These are phyloP conservation scores for Abramis brama DNA, from an alignment of 2,113 vertebrate genomes.

Conservation along the genomic window DNA sequence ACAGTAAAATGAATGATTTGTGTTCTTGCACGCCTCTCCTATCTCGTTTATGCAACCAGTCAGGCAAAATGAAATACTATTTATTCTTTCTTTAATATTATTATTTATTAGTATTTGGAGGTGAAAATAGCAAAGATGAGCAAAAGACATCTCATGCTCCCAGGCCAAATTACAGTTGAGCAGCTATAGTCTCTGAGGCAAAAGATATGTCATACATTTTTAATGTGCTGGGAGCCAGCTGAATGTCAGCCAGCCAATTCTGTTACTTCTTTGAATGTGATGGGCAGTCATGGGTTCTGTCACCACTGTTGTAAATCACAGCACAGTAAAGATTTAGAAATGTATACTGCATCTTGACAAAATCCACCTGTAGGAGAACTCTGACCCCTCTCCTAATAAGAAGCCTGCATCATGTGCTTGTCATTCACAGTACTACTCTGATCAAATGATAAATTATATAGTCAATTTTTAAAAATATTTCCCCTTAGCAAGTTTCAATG, in stretches of 20 bases:
- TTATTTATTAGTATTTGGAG: neutral
- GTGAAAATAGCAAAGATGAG: neutral
- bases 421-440: constrained; percentile 3
- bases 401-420: neutral
- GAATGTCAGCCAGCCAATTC: constrained; percentile 41
- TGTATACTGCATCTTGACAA: constrained; percentile 8
- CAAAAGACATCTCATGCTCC: constrained; percentile 25
- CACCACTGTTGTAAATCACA: constrained; percentile 38
- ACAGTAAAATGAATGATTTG: neutral
- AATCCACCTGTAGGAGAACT: constrained; percentile 16
- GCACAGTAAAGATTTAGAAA: constrained; percentile 19
- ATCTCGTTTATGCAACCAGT: neutral
- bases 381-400: constrained; percentile 21
- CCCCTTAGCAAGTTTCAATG: neutral
- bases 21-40: neutral
- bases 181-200: constrained; percentile 47
- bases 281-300: constrained; percentile 35
- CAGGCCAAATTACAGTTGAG: constrained; percentile 41
- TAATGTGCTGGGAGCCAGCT: constrained; percentile 33
- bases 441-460: neutral
- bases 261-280: constrained; percentile 46
- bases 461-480: neutral
- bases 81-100: neutral
- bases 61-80: neutral
- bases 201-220: constrained; percentile 51